Evolutionary conservation across 2,113 vertebrate genomes (phyloP), one percentile per base, ranked within the genome.

Genomic region (Syngnathus typhle): DNA sequence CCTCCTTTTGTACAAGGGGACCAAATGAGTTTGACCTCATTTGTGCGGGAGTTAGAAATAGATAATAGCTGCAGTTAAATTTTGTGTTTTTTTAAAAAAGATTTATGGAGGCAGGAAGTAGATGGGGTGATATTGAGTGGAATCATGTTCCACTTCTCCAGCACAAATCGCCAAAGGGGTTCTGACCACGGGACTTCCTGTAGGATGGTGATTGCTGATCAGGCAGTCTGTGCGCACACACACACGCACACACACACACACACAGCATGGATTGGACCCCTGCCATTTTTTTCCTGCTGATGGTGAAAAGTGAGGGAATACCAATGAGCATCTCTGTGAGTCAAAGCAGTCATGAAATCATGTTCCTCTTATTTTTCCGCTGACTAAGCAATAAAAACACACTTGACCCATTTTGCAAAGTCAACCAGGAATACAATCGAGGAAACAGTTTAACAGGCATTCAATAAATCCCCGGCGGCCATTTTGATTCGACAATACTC

Each of bases 161-260:
- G 87, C 78, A 82, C 71, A 88, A 84, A 83, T 79, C 77, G 75
- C 75, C 77, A 66, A 75, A 85, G 13, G 71, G 75, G 81, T 77
- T 78, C 70, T 51, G 62, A 84, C 83, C 83, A 85, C 65, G 11
- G 79, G 77, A 85, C 87, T 89, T 90, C 85, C 88, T 89, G 85
- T 71, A 56, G 72, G 77, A 85, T 46, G 32, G 56, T 76, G 81
- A 87, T 73, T 87, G 86, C 89, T 88, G 90, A 90, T 83, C 73
- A 84, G 71, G 87, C 85, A 84, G 66, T 82, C 74, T 76, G 67
- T 38, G 62, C 61, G 21, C 19, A 12, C 68, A 54, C 65, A 32
- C 75, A 37, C 67, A 38, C 65, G 56, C 67, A 65, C 62, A 43
- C 55, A 78, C 62, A 64, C 71, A 56, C 39, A 41, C 39, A 41